Conservation (phyloP, 2,888 invertebrate genomes). For the Luperina nickerlii region DNA sequence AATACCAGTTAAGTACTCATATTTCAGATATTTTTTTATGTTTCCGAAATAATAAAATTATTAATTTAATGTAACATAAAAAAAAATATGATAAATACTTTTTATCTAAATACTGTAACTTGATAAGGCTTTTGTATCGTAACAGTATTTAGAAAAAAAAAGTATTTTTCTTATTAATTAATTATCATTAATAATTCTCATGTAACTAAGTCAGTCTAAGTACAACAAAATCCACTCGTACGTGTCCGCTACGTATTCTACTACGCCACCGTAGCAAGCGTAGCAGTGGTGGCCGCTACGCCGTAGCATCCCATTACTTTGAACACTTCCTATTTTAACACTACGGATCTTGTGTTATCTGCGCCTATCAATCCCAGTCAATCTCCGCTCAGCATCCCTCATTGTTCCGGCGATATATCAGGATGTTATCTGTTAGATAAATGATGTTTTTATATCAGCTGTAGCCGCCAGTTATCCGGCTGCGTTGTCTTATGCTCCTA, state of each 20-base stretch:
- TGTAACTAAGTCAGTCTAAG: no score
- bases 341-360: constrained; percentile 30
- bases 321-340: constrained; percentile 17
- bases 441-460: constrained; percentile 63
- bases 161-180: background rate
- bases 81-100: no score
- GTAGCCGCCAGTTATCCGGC: constrained; percentile 44
- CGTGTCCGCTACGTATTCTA: background rate
- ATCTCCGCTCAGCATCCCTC: constrained; percentile 50
- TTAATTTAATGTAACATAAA: background rate
- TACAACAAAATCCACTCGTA: background rate
- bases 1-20: background rate
- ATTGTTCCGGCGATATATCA: constrained; percentile 49
- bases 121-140: no score
- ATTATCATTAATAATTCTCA: background rate
- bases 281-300: constrained; percentile 32
- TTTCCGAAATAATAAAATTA: background rate
- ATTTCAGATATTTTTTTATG: background rate
- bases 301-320: constrained; percentile 34
- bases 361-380: constrained; percentile 51
- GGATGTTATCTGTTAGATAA: constrained; percentile 63
- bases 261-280: constrained; percentile 38
- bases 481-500: constrained; percentile 51
- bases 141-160: no score
- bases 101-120: no score